Percentiles rank a stretch among this genome's conserved stretches.
Conservation (phyloP, 2,113 vertebrate species). For the Thermophis baileyi region DNA sequence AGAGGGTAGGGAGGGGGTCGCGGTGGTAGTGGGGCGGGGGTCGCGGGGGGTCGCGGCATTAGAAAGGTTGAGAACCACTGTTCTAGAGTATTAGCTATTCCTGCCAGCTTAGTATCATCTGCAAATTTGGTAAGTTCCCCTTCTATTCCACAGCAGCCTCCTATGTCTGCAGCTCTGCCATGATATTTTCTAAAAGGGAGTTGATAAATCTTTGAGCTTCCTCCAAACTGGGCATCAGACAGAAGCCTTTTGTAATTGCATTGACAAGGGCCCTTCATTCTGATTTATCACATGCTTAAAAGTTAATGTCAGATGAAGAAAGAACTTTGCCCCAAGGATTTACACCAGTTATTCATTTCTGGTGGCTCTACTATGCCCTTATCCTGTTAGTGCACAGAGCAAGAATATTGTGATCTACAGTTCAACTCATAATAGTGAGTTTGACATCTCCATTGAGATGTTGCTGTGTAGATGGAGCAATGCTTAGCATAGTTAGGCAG, state of each 20-base stretch:
- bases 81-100: too few relatives aligned
- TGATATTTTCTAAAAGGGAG: not conserved
- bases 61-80: too few relatives aligned
- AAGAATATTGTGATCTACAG: not conserved
- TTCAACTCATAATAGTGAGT: not conserved
- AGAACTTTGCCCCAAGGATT: not conserved
- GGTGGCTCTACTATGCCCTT: not conserved
- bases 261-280: not conserved
- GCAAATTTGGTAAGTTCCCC: too few relatives aligned
- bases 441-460: not conserved
- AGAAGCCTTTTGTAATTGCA: not conserved
- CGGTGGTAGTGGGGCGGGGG: too few relatives aligned
- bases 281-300: fast-evolving
- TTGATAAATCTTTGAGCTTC: constrained; percentile 22
- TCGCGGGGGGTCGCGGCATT: too few relatives aligned
- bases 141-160: not conserved
- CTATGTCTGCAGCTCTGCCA: not conserved
- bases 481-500: not conserved
- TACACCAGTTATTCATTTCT: not conserved
- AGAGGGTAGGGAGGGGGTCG: too few relatives aligned
- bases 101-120: too few relatives aligned
- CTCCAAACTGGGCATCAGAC: not conserved
- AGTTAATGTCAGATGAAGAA: fast-evolving
- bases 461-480: not conserved
- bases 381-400: not conserved